Percentiles rank a stretch among this genome's conserved stretches.
Evolutionary conservation across 2,113 vertebrate genomes (phyloP).

Genomic region (Lepus timidus): DNA sequence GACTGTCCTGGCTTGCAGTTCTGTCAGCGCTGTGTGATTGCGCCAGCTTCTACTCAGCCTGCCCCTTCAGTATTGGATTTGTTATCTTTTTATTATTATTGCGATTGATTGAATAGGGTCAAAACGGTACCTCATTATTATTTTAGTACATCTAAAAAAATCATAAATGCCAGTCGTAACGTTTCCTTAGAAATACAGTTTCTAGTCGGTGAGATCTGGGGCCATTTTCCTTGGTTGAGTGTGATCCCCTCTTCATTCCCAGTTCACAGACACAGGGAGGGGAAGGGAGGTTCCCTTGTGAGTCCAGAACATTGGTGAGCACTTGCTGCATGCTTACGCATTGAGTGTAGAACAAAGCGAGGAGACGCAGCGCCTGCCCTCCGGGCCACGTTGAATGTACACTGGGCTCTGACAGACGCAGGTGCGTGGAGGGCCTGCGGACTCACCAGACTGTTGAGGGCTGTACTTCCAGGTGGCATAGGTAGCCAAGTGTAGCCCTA

Average conservation of each 20-base stretch:
- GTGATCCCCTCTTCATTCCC: background rate
- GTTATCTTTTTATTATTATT: constrained; percentile 14
- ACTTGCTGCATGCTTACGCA: background rate
- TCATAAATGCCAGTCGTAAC: background rate
- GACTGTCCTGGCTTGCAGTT: background rate
- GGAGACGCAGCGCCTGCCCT: background rate
- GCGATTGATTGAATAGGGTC: background rate
- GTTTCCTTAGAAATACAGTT: constrained; percentile 35
- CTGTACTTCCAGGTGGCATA: background rate
- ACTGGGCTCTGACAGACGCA: background rate
- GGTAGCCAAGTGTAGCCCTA: background rate
- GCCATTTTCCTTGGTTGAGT: background rate
- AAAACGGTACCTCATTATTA: constrained; percentile 31
- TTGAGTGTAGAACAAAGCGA: background rate
- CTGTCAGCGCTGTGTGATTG: background rate
- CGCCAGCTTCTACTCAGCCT: background rate
- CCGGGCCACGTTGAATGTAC: background rate
- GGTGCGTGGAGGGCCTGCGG: background rate
- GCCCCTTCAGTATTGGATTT: background rate
- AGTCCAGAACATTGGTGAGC: background rate
- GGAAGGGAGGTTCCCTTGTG: background rate
- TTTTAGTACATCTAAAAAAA: background rate
- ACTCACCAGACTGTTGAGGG: background rate
- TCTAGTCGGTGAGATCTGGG: background rate
- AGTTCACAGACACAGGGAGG: background rate